Base-by-base conservation (phyloP, 1,140 invertebrate species). In the Heliothis subflexa region DNA sequence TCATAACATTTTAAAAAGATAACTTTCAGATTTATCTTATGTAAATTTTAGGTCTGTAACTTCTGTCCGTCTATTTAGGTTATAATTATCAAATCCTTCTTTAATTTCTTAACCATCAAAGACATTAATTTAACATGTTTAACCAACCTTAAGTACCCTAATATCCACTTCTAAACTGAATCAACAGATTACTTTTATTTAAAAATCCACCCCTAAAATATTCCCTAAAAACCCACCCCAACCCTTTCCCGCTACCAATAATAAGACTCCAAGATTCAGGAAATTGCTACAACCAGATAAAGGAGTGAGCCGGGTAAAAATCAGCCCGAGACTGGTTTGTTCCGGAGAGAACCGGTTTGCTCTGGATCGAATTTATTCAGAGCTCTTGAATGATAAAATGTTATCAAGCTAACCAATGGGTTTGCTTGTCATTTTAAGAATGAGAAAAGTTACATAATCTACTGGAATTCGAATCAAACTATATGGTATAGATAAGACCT, bases 241-340 rank as follows among this genome's bases (percentile, higher is more conserved):
- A 75, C 66, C 66, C 66, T 52, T 18, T n/a, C 1, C 5, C 47
- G 59, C 47, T 52, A 49, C 33, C 59, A 75, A 64, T 75, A 75
- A 75, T 62, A 75, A 75, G 73, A 64, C 45, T 64, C 45, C 57
- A 25, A 13, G 73, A 52, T 64, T 52, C 73, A 75, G 73, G 73
- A 75, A 75, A 75, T 75, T 75, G 73, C 16, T 49, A 64, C 59
- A 75, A 75, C 73, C 73, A 64, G 73, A 75, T 75, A 75, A 75
- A 62, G 21, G 57, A 75, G 40, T 62, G 59, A 28, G 57, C 47
- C 21, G 73, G 59, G 73, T 50, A 75, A 64, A 75, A 57, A 75
- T 75, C 73, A 50, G 47, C 47, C 40, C 59, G 73, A 52, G 21
- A 64, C 71, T 28, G 71, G 71, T 49, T 61, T 61, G 54, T 74